Evolutionary conservation across 2,113 vertebrate species (phyloP).

Genomic region (Lichenostomus cassidix): DNA sequence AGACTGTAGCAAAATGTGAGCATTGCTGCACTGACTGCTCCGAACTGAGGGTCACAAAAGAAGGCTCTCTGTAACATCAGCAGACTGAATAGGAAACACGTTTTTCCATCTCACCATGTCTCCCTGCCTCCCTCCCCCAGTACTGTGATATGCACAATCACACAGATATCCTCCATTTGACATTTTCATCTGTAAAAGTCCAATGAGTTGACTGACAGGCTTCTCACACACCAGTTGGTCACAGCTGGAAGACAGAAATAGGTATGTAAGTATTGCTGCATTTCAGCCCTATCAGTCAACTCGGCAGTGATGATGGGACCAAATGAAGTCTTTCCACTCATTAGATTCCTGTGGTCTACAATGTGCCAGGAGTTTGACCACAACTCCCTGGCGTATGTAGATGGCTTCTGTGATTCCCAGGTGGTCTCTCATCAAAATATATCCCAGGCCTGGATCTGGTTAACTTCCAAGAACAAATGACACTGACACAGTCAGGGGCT

Average conservation of each 20-base stretch:
- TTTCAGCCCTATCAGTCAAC: not conserved
- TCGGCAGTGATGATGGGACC: not conserved
- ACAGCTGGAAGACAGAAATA: not conserved
- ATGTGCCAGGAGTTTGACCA: not conserved
- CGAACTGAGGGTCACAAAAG: not conserved
- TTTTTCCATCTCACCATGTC: not conserved
- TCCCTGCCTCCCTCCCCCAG: not conserved
- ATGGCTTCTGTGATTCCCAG: conserved; percentile 31
- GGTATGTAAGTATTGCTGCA: not conserved
- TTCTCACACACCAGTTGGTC: not conserved
- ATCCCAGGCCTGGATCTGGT: not conserved
- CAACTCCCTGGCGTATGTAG: not conserved
- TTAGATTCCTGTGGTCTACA: conserved; percentile 8
- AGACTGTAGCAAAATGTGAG: rapidly evolving
- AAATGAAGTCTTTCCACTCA: not conserved
- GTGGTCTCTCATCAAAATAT: conserved; percentile 14
- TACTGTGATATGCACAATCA: rapidly evolving
- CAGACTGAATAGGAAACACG: not conserved
- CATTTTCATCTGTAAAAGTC: not conserved
- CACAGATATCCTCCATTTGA: not conserved
- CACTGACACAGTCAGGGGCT: not conserved
- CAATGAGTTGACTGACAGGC: not conserved
- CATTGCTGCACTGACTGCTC: not conserved
- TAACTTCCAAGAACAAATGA: not conserved
- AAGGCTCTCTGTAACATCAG: not conserved